Base-by-base conservation (phyloP, 2,113 vertebrate genomes). In the Oriolus oriolus region DNA sequence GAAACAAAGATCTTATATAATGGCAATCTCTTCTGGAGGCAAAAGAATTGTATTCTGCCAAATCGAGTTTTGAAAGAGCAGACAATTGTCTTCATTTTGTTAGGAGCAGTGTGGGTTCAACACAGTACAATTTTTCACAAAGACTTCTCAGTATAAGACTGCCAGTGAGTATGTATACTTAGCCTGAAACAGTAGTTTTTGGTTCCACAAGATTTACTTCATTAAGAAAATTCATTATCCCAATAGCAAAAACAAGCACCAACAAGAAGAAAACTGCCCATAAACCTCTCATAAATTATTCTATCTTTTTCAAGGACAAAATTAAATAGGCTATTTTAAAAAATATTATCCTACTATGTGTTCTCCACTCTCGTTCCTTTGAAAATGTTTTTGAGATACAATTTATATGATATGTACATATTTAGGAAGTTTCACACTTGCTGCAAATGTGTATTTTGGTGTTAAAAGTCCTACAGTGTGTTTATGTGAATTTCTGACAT, bases 21-120 rank as follows among this genome's bases (percentile, higher is more conserved):
- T 33, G 30, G 78, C 42, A 94, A 75, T 80, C 23, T 76, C 27
- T 93, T 95, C 47, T 87, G 59, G 81, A 97, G 71, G 91, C 64
- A 96, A 89, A 74, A 96, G 47, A 53, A 54, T 45, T 92, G 20
- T 16, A 45, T 92, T 93, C 42, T 93, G 89, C 16, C 33, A 83
- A 94, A 95, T 26, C 21, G 50, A 64, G n/a, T 89, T 93, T 94
- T 93, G 89, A 96, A 97, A 93, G 78, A 96, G 63, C 49, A 95
- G 50, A 49, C n/a, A 90, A 82, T 68, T 76, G 56, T 78, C 87
- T 88, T 97, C 31, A 75, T 89, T 96, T 95, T 91, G 28, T 86
- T 96, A 80, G 30, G 63, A 95, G 86, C 13, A 64, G 10, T 76
- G 93, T 94, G 78, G 41, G 80, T 95, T 93, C 54, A 68, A 78